phyloP scores from a whole-genome alignment of 2,113 vertebrate genomes.

The Ammodytes marinus region DNA sequence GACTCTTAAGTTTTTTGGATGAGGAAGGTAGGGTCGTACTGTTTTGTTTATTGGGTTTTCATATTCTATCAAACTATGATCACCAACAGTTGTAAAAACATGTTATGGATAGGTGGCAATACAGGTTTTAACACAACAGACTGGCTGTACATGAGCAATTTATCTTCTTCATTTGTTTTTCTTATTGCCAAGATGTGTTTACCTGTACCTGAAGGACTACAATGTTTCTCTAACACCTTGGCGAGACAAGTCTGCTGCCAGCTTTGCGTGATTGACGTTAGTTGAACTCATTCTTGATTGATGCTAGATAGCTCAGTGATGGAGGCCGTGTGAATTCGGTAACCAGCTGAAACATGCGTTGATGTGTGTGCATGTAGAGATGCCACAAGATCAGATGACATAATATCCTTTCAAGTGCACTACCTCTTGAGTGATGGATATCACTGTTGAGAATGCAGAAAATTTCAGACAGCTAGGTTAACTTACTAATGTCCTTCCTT shows the following conservation, averaged over 20 bases:
- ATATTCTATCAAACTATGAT: background rate
- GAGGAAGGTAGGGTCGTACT: conserved; percentile 57
- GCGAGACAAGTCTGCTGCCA: conserved; percentile 39
- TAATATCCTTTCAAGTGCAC: background rate
- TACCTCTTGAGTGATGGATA: background rate
- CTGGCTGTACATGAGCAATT: background rate
- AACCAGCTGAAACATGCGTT: background rate
- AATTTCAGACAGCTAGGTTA: conserved; percentile 31
- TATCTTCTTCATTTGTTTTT: background rate
- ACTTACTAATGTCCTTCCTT: conserved; percentile 1
- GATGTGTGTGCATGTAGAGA: background rate
- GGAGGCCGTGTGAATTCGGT: background rate
- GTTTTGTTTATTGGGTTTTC: background rate
- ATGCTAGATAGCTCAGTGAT: background rate
- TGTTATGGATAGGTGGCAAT: background rate
- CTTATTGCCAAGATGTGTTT: background rate
- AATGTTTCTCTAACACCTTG: conserved; percentile 6
- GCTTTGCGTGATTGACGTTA: background rate
- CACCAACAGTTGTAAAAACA: background rate
- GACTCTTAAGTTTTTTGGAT: conserved; percentile 28
- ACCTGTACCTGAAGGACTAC: background rate
- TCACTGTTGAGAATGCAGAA: background rate
- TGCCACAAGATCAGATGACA: conserved; percentile 14
- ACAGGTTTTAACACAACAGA: background rate
- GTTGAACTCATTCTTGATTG: background rate